Percentiles rank a stretch among this genome's conserved stretches.
Evolutionary conservation across 2,113 vertebrate genomes (phyloP).

Genomic region (Periophthalmus modestus): DNA sequence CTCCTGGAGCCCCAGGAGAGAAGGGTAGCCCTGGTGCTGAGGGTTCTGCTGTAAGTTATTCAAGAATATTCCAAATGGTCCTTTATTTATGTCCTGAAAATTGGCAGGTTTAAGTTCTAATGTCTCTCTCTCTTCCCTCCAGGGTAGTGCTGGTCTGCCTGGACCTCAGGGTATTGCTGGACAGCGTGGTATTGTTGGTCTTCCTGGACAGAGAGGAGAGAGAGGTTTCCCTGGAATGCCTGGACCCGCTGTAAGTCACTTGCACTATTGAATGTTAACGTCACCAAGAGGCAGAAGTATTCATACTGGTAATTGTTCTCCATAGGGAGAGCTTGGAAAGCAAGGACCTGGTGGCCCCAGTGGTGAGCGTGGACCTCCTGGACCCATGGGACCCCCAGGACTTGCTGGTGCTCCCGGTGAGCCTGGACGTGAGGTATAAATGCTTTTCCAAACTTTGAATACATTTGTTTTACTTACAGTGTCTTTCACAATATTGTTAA

Average conservation of each 20-base stretch:
- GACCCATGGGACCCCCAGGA: conserved; percentile 91
- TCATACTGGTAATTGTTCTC: conserved; percentile 6
- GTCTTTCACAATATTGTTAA: background rate
- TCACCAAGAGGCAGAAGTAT: background rate
- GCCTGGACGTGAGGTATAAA: conserved; percentile 91
- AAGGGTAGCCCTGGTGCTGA: conserved; percentile 89
- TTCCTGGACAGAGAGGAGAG: conserved; percentile 92
- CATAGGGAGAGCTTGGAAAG: conserved; percentile 91
- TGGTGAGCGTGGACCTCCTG: conserved; percentile 93
- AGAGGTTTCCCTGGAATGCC: conserved; percentile 91
- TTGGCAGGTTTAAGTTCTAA: background rate
- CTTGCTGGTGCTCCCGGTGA: conserved; percentile 91
- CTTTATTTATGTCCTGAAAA: background rate
- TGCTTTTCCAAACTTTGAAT: background rate
- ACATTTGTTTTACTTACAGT: background rate
- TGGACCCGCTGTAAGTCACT: conserved; percentile 85
- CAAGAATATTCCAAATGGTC: background rate
- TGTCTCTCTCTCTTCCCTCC: conserved; percentile 24
- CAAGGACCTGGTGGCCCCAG: conserved; percentile 84
- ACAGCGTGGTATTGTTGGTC: conserved; percentile 91
- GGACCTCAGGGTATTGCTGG: conserved; percentile 92
- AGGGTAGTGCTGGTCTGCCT: conserved; percentile 87
- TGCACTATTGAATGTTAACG: background rate
- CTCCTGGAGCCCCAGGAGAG: conserved; percentile 87
- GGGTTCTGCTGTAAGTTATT: conserved; percentile 84